Evolutionary conservation across 2,888 invertebrate species (phyloP).

Genomic region (Troides aeacus): DNA sequence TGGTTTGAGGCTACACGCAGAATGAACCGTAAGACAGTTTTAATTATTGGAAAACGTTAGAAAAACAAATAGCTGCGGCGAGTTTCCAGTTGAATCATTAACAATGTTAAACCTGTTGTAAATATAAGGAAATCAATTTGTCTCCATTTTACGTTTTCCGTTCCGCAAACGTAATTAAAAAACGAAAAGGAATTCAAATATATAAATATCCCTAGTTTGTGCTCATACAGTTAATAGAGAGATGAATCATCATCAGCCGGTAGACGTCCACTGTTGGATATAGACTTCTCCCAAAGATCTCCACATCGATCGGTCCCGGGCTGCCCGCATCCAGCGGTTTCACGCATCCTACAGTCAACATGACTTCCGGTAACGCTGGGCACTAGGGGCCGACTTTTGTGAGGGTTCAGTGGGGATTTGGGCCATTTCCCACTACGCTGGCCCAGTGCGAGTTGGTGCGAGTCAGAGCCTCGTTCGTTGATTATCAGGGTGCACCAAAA

Average conservation of each 20-base stretch:
- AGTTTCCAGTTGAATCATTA: slow-evolving; percentile 21
- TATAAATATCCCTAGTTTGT: not conserved
- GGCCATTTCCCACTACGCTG: no score
- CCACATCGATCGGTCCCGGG: no score
- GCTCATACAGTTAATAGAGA: not conserved
- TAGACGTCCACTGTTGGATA: no score
- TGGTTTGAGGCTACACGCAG: not conserved
- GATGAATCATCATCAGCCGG: not conserved
- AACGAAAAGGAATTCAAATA: not conserved
- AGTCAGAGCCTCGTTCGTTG: no score
- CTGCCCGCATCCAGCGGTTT: no score
- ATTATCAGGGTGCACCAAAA: no score
- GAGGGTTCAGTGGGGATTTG: no score
- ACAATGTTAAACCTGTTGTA: slow-evolving; percentile 25
- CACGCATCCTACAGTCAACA: no score
- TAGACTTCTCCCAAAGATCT: no score
- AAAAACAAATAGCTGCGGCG: slow-evolving; percentile 16
- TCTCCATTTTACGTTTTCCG: slow-evolving; percentile 23
- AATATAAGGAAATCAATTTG: slow-evolving; percentile 26
- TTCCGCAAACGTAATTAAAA: slow-evolving; percentile 11
- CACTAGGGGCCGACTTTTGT: no score
- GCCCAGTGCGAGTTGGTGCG: no score
- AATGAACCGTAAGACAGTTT: not conserved
- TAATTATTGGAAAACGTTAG: slow-evolving; percentile 22
- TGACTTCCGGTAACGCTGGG: no score